phyloP scores from a whole-genome alignment of 1,140 invertebrate species.

The Polypedilum pembai region DNA sequence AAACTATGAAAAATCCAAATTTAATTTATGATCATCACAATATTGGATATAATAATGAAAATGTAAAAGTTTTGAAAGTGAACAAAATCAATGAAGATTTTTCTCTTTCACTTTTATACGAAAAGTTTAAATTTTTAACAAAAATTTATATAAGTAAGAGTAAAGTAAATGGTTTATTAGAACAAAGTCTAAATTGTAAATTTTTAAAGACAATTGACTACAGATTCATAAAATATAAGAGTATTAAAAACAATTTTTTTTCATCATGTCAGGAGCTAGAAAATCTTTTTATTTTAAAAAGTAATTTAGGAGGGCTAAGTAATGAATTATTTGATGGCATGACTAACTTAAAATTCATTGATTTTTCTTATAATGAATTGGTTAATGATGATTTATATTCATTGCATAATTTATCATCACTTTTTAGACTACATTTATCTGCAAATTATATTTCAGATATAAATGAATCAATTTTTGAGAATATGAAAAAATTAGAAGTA shows the following conservation, averaged over 20 bases:
- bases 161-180: background rate
- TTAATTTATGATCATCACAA: too few relatives aligned
- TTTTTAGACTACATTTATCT: background rate
- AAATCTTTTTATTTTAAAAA: background rate
- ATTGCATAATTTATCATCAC: background rate
- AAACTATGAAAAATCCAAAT: background rate
- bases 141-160: background rate
- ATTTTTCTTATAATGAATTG: background rate
- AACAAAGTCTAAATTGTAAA: background rate
- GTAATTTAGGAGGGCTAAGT: background rate
- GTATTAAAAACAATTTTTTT: background rate
- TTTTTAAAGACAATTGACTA: background rate
- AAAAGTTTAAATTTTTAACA: background rate
- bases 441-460: background rate
- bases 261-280: background rate
- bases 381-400: background rate
- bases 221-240: background rate
- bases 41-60: background rate
- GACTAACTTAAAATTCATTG: background rate
- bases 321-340: background rate
- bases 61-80: background rate
- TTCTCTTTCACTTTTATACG: background rate
- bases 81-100: background rate
- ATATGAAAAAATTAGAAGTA: background rate
- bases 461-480: background rate